A percentile compares a stretch with the other conserved stretches of the same genome.
These are phyloP conservation scores for Chiloscyllium punctatum DNA, from an alignment of 2,797 vertebrate genomes.

Conservation along the genomic window DNA sequence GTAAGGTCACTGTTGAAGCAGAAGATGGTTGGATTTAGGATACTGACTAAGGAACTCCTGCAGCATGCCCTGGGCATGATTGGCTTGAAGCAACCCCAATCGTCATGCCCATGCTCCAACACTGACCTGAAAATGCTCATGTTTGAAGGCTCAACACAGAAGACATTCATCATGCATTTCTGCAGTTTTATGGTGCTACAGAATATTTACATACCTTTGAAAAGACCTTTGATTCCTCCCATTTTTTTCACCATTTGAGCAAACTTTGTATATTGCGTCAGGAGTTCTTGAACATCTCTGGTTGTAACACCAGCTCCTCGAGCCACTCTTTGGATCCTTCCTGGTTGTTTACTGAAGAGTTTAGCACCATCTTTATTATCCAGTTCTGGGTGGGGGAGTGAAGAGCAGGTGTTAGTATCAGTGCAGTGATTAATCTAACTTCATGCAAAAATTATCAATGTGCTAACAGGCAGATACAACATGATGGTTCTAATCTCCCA, in stretches of 20 bases:
- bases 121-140: not conserved
- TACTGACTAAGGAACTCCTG: no score
- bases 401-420: not conserved
- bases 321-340: slow-evolving; percentile 89
- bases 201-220: slow-evolving; percentile 74
- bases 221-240: slow-evolving; percentile 97
- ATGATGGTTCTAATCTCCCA: not conserved
- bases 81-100: no score
- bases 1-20: no score
- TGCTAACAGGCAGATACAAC: not conserved
- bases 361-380: slow-evolving; percentile 97
- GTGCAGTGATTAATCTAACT: not conserved
- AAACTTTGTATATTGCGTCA: slow-evolving; percentile 97
- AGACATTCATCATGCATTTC: not conserved
- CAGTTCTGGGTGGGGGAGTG: slow-evolving; percentile 65
- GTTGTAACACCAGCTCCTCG: slow-evolving; percentile 90
- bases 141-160: not conserved
- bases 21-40: no score
- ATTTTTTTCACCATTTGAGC: slow-evolving; percentile 99
- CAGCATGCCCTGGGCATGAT: no score
- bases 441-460: not conserved
- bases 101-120: not conserved
- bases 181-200: not conserved
- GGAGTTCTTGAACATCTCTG: slow-evolving; percentile 90
- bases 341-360: slow-evolving; percentile 92